phyloP scores from a whole-genome alignment of 2,888 invertebrate genomes.

The Embidobia sp. region DNA sequence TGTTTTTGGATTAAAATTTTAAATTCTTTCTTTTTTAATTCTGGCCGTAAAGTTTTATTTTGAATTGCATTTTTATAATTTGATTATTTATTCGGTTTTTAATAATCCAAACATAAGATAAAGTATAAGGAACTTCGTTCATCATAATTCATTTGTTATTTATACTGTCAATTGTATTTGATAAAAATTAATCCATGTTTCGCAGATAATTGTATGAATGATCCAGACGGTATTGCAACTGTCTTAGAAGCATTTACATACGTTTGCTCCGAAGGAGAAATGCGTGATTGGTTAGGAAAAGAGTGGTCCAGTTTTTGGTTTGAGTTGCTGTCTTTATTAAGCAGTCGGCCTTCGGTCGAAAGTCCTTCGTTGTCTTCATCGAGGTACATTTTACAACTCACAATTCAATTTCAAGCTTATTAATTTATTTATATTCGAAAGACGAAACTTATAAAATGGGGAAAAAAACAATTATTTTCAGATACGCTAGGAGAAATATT shows the following conservation, averaged over 20 bases:
- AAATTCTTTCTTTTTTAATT: too few relatives aligned
- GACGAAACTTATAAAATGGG: too few relatives aligned
- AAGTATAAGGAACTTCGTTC: too few relatives aligned
- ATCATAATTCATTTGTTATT: background rate
- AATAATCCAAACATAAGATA: too few relatives aligned
- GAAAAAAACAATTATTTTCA: too few relatives aligned
- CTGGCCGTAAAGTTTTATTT: too few relatives aligned
- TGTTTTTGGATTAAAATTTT: too few relatives aligned
- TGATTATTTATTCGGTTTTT: too few relatives aligned
- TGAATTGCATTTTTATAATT: too few relatives aligned
- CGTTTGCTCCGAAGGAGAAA: conserved; percentile 89
- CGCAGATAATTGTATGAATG: conserved; percentile 82
- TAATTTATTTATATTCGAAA: too few relatives aligned
- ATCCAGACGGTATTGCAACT: conserved; percentile 84
- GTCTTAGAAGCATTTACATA: conserved; percentile 92
- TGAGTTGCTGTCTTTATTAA: conserved; percentile 89
- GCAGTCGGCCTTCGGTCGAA: conserved; percentile 84
- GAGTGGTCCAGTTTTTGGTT: conserved; percentile 94
- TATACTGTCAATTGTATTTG: background rate
- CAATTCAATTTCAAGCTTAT: too few relatives aligned
- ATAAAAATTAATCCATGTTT: background rate
- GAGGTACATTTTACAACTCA: conserved; percentile 70
- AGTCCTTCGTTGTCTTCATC: conserved; percentile 75
- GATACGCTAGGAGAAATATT: conserved; percentile 74
- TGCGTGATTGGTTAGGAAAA: conserved; percentile 94